These are phyloP conservation scores for Aphrocallistes beatrix DNA, from an alignment of 37 sponge, comb jelly and placozoan genomes.

Conservation along the genomic window DNA sequence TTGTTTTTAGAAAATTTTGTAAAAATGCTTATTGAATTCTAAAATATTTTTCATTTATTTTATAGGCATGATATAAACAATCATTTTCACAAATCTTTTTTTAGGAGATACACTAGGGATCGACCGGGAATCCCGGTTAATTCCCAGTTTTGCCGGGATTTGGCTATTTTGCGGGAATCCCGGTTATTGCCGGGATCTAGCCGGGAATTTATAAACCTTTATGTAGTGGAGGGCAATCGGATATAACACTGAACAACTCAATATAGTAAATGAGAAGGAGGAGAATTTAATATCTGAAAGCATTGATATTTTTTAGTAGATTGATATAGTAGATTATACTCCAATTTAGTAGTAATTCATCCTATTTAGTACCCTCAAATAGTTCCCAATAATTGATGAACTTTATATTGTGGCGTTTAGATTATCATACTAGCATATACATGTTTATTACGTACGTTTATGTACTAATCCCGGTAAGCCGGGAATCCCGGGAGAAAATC, in stretches of 20 bases:
- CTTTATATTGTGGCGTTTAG: conserved; percentile 12
- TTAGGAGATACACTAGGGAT: no score
- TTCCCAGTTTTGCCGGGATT: no score
- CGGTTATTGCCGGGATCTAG: no score
- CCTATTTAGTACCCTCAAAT: neutral
- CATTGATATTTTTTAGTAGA: conserved; percentile 13
- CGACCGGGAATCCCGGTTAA: no score
- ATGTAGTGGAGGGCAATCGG: no score
- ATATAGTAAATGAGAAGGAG: neutral
- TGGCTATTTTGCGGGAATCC: no score
- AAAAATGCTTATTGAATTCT: no score
- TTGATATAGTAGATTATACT: conserved; percentile 2
- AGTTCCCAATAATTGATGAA: conserved; percentile 12
- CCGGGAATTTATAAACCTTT: no score
- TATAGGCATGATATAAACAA: no score
- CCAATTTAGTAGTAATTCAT: conserved; percentile 18
- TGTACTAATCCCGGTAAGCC: conserved; percentile 15
- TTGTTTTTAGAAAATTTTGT: no score
- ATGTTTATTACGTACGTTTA: conserved; percentile 12
- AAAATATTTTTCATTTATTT: no score
- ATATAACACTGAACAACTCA: conserved; percentile 15
- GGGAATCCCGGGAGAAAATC: conserved; percentile 10
- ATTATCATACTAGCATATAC: neutral
- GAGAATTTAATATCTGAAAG: conserved; percentile 16
- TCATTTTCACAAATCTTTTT: no score